Conservation (phyloP, 2,797 vertebrate species). For the Neolamprologus multifasciatus region DNA sequence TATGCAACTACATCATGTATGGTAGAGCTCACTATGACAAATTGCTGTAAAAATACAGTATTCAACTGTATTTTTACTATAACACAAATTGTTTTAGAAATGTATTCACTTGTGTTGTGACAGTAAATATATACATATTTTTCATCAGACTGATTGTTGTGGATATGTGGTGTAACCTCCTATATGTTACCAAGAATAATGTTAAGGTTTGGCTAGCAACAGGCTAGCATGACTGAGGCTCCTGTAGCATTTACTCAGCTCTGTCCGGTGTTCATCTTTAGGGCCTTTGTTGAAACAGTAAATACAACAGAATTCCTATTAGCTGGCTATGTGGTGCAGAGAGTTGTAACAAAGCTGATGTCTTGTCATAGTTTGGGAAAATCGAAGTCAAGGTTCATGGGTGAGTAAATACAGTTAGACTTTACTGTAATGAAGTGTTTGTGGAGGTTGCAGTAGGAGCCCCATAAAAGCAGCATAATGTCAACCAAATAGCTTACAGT, state of each 20-base stretch:
- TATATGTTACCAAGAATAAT: neutral
- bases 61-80: neutral
- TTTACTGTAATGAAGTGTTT: neutral
- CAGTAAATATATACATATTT: neutral
- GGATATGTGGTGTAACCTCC: neutral
- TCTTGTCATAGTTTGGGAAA: neutral
- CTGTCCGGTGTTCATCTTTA: neutral
- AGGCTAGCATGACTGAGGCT: neutral
- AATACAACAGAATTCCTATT: neutral
- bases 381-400: neutral
- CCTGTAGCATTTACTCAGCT: neutral
- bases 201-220: neutral
- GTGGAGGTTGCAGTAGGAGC: neutral
- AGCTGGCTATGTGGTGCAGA: neutral
- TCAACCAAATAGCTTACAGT: neutral
- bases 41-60: neutral
- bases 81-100: neutral
- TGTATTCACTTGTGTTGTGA: neutral
- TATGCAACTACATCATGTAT: neutral
- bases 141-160: neutral
- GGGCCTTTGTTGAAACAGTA: fast-evolving
- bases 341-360: neutral
- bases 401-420: neutral
- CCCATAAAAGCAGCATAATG: neutral
- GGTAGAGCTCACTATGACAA: neutral